These are phyloP conservation scores for Neotoxoptera formosana DNA, from an alignment of 1,140 invertebrate genomes.

Conservation along the genomic window DNA sequence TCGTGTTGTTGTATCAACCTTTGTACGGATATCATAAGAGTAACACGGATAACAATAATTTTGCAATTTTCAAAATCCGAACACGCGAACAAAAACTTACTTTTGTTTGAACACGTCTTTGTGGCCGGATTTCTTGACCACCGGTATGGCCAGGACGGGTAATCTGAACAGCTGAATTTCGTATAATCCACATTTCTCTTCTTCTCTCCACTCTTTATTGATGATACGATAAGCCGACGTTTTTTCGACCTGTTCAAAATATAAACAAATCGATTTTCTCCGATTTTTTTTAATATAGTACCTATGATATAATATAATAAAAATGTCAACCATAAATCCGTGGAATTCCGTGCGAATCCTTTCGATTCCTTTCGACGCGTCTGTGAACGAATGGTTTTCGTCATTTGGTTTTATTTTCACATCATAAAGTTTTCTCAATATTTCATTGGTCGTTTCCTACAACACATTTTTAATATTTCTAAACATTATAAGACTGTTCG, in stretches of 20 bases:
- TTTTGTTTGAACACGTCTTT: constrained; percentile 67
- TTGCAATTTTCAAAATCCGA: not conserved
- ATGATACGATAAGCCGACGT: constrained; percentile 64
- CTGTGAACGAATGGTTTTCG: not conserved
- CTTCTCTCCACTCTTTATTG: constrained; percentile 68
- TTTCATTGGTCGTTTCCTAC: constrained; percentile 1
- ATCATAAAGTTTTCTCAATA: constrained; percentile 1
- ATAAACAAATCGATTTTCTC: not conserved
- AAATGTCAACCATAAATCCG: constrained; percentile 3
- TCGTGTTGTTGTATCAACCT: constrained; percentile 40
- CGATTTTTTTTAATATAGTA: too few relatives aligned
- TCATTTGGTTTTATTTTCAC: constrained; percentile 16
- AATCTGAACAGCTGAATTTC: constrained; percentile 68
- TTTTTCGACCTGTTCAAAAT: not conserved
- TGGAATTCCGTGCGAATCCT: constrained; percentile 46
- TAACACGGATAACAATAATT: not conserved
- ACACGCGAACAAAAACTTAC: constrained; percentile 59
- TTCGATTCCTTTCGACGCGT: not conserved
- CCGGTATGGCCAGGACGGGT: constrained; percentile 66
- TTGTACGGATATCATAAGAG: not conserved
- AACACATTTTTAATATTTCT: not conserved
- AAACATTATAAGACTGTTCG: not conserved
- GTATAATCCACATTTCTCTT: constrained; percentile 69
- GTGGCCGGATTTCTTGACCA: constrained; percentile 68
- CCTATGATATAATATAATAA: not conserved